These are phyloP conservation scores for Helleia helle DNA, from an alignment of 2,888 invertebrate species.

Conservation along the genomic window DNA sequence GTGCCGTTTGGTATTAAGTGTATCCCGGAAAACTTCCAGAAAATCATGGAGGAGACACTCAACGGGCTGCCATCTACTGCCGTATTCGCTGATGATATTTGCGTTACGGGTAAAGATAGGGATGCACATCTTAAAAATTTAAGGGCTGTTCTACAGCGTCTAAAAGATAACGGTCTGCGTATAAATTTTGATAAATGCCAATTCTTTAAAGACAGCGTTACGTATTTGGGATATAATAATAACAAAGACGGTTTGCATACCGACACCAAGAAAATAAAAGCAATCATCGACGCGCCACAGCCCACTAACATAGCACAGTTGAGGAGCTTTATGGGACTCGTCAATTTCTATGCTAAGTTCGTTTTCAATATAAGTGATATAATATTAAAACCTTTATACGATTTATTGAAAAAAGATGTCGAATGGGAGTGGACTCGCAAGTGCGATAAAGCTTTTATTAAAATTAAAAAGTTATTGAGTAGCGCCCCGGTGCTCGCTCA, in stretches of 20 bases:
- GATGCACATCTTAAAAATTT: background rate
- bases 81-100: background rate
- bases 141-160: background rate
- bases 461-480: slow-evolving; percentile 8
- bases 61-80: background rate
- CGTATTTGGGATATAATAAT: slow-evolving; percentile 7
- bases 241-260: slow-evolving; percentile 3
- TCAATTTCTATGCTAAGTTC: slow-evolving; percentile 13
- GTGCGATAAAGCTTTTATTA: slow-evolving; percentile 13
- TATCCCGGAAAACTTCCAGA: slow-evolving; percentile 25
- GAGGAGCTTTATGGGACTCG: slow-evolving; percentile 12
- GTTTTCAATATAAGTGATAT: slow-evolving; percentile 9
- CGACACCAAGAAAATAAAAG: slow-evolving; percentile 5
- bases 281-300: background rate
- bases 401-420: slow-evolving; percentile 10
- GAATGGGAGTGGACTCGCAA: slow-evolving; percentile 8
- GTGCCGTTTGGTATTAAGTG: background rate
- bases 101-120: background rate
- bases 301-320: slow-evolving; percentile 17
- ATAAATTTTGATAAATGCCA: slow-evolving; percentile 5
- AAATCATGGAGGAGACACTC: slow-evolving; percentile 21
- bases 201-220: slow-evolving; percentile 7
- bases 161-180: background rate
- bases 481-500: slow-evolving; percentile 14
- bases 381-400: slow-evolving; percentile 11